Conservation (phyloP, 2,797 vertebrate species). For the Leontopithecus rosalia region DNA sequence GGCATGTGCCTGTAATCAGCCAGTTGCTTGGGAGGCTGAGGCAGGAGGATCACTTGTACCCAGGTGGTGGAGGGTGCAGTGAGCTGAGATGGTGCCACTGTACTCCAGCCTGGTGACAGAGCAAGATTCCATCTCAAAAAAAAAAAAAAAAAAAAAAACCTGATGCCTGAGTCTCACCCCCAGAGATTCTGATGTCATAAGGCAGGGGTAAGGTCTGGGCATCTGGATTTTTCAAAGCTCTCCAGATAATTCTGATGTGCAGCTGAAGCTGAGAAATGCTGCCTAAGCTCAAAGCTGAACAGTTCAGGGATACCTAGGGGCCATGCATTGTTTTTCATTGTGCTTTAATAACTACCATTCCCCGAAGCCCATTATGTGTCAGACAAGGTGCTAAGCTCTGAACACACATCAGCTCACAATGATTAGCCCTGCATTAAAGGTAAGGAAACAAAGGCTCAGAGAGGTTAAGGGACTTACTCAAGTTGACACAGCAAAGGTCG, state of each 20-base stretch:
- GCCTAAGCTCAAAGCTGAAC: constrained; percentile 52
- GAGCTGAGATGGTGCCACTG: no score
- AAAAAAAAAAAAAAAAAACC: no score
- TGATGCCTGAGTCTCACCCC: not conserved
- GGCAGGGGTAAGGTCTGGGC: not conserved
- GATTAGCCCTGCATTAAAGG: not conserved
- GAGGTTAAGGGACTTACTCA: not conserved
- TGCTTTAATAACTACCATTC: not conserved
- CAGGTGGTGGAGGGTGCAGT: no score
- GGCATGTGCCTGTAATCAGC: no score
- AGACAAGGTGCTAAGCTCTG: not conserved
- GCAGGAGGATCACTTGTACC: no score
- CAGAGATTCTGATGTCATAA: not conserved
- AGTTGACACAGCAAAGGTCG: not conserved
- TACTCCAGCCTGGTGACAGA: no score
- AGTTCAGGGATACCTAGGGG: not conserved
- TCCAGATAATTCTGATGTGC: not conserved
- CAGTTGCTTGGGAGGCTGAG: no score
- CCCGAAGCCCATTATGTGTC: not conserved
- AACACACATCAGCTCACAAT: not conserved
- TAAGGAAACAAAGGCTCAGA: not conserved
- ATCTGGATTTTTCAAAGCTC: not conserved
- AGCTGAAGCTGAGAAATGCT: not conserved
- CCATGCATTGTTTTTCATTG: not conserved
- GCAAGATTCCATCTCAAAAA: no score